phyloP scores from a whole-genome alignment of 2,113 vertebrate species.

The Callipepla squamata region DNA sequence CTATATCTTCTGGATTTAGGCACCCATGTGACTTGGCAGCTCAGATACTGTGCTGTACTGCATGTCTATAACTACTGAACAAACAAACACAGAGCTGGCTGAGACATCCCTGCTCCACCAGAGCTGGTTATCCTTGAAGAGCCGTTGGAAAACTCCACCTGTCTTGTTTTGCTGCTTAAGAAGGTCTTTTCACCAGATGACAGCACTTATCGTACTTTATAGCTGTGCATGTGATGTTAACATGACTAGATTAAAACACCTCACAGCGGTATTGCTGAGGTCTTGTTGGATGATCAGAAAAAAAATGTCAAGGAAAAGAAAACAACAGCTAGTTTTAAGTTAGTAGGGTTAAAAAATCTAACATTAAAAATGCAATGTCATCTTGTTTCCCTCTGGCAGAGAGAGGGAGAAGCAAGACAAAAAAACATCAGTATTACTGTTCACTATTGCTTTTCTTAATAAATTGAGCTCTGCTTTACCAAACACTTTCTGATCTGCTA shows the following conservation, averaged over 20 bases:
- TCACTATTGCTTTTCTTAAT: background rate
- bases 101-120: background rate
- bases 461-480: background rate
- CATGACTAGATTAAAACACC: background rate
- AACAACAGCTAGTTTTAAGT: background rate
- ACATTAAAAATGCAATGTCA: background rate
- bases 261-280: background rate
- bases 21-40: background rate
- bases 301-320: background rate
- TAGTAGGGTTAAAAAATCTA: background rate
- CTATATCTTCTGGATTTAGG: background rate
- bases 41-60: background rate
- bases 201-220: fast-evolving
- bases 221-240: background rate
- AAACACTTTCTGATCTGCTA: background rate
- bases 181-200: background rate
- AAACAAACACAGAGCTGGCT: background rate
- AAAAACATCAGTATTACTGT: background rate
- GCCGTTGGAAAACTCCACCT: background rate
- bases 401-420: background rate
- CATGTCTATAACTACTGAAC: fast-evolving
- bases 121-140: background rate
- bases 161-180: background rate
- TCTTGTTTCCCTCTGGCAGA: background rate
- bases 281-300: background rate